Base-by-base conservation (phyloP, 2,113 vertebrate genomes). In the Callopanchax toddi region DNA sequence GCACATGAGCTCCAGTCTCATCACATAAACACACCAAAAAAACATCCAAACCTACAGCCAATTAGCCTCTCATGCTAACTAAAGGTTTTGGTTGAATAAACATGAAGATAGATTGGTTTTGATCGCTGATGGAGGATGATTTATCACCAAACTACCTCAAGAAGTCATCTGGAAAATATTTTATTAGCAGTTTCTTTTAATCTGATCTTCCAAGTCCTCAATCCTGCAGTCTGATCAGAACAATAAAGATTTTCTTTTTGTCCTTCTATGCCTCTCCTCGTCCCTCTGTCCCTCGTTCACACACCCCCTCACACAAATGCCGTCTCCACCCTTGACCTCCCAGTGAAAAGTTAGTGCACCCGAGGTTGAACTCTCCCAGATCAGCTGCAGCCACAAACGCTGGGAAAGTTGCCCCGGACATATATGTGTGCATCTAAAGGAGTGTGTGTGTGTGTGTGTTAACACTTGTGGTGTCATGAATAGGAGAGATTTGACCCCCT, bases 391-490 rank as follows among this genome's bases (percentile, higher is more conserved):
- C 63, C 58, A 15, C 76, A 32, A 77, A 78, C 39, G 88, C 93
- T 95, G 94, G 92, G 92, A 93, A 94, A 93, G 88, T 92, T 8
- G 90, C 80, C 90, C 91, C 88, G 69, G 79, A 82, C 64, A 65
- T 68, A 53, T 60, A 36, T 37, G 12, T 37, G 36, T 3, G 29
- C 67, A 52, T 81, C 61, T 37, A 63, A 67, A 40, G 16, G 23
- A 15, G 1, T 51, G 69, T 46, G 8, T 60, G 58, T n/a, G 25
- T 42, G 65, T 22, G 57, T 50, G 59, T 36, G 55, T 43, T 64
- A 81, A 88, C 71, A 81, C 71, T 82, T 21, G 60, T 71, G 73
- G 78, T 85, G 89, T 78, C 86, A 84, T 92, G 87, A 88, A 89
- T 83, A 69, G 84, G 59, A 74, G 77, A 80, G 81, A 73, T 89